phyloP scores from a whole-genome alignment of 1,140 invertebrate genomes.

The Bradynema listronoti region DNA sequence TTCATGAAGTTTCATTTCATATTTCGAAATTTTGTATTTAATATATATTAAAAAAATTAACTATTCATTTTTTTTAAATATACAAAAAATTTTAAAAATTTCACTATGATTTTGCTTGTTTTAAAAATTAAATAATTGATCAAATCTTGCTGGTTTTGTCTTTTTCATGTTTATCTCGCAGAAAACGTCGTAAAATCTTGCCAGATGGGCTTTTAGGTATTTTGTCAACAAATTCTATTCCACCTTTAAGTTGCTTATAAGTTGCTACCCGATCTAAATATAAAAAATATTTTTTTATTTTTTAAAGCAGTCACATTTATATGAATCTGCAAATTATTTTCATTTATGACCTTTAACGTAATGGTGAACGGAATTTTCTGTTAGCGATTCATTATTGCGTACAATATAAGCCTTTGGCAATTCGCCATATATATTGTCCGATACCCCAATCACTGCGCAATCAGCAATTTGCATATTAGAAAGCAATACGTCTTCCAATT shows the following conservation, averaged over 20 bases:
- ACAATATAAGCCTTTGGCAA: conserved; percentile 72
- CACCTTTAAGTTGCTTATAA: conserved; percentile 61
- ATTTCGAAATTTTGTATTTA: too few relatives aligned
- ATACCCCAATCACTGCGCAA: conserved; percentile 73
- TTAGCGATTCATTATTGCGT: conserved; percentile 60
- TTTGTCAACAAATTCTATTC: conserved; percentile 66
- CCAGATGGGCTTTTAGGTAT: conserved; percentile 71
- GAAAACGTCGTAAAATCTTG: conserved; percentile 67
- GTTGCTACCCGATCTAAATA: conserved; percentile 13
- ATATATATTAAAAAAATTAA: too few relatives aligned
- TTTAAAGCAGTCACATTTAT: background rate
- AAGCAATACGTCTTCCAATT: conserved; percentile 74
- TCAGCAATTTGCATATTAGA: conserved; percentile 69
- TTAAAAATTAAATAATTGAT: too few relatives aligned
- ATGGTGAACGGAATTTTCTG: conserved; percentile 31
- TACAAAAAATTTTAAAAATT: too few relatives aligned
- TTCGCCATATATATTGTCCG: conserved; percentile 69
- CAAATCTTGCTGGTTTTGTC: too few relatives aligned
- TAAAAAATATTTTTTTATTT: conserved; percentile 11
- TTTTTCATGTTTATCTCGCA: too few relatives aligned
- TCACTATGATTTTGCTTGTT: too few relatives aligned
- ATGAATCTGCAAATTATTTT: background rate
- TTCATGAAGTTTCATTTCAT: too few relatives aligned
- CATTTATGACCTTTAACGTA: conserved; percentile 38
- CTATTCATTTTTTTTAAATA: too few relatives aligned